Conservation (phyloP, 2,888 invertebrate genomes). For the Laspeyria flexula region DNA sequence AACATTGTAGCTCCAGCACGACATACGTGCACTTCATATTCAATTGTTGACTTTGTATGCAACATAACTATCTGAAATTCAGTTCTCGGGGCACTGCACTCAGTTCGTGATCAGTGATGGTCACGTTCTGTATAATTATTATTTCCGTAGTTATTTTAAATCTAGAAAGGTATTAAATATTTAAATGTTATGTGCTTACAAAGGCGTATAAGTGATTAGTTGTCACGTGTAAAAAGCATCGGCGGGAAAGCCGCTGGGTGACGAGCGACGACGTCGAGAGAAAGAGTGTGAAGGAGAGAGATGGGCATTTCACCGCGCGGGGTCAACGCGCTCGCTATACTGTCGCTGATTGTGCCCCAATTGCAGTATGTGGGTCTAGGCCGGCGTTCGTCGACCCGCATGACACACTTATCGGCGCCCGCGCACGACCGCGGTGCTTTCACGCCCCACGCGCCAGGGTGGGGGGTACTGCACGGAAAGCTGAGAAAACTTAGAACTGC, state of each 20-base stretch:
- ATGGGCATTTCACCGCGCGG: slow-evolving; percentile 84
- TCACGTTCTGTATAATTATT: slow-evolving; percentile 35
- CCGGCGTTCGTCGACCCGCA: slow-evolving; percentile 85
- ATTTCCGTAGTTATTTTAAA: slow-evolving; percentile 25
- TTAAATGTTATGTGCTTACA: slow-evolving; percentile 13
- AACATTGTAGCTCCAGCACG: slow-evolving; percentile 59
- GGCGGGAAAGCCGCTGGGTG: slow-evolving; percentile 73
- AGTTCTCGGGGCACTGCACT: slow-evolving; percentile 24
- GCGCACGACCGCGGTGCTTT: slow-evolving; percentile 79
- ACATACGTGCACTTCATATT: slow-evolving; percentile 47
- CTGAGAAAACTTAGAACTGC: slow-evolving; percentile 65
- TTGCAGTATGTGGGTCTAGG: slow-evolving; percentile 85
- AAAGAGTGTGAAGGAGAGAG: slow-evolving; percentile 84
- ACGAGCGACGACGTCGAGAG: slow-evolving; percentile 68
- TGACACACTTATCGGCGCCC: slow-evolving; percentile 81
- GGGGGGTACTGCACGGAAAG: slow-evolving; percentile 74
- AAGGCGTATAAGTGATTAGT: slow-evolving; percentile 20
- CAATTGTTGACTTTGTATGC: slow-evolving; percentile 36
- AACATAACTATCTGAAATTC: slow-evolving; percentile 43
- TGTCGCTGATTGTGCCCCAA: slow-evolving; percentile 86
- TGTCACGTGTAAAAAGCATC: slow-evolving; percentile 33
- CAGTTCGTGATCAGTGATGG: slow-evolving; percentile 28
- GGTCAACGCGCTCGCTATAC: slow-evolving; percentile 83
- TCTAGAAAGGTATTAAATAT: slow-evolving; percentile 19
- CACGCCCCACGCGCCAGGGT: slow-evolving; percentile 74